Percentiles rank a stretch among this genome's conserved stretches.
These are phyloP conservation scores for Rhabdornis inornatus DNA, from an alignment of 2,113 vertebrate genomes.

Conservation along the genomic window DNA sequence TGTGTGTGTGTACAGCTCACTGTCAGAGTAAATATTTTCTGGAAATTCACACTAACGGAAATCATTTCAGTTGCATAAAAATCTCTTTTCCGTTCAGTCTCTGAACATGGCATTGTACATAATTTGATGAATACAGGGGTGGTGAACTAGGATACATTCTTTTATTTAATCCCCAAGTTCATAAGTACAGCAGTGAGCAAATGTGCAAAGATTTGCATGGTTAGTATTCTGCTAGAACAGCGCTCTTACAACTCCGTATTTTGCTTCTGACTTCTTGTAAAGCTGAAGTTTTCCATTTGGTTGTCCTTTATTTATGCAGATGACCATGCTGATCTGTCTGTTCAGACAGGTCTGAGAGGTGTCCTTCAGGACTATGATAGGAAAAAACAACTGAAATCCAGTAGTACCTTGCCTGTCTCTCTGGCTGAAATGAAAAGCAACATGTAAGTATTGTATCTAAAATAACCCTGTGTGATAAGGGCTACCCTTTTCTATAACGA, in stretches of 20 bases:
- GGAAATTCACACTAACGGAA: neutral
- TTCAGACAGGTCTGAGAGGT: constrained; percentile 2
- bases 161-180: neutral
- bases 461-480: neutral
- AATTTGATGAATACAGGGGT: neutral
- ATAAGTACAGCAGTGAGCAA: rapidly evolving
- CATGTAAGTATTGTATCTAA: constrained; percentile 50
- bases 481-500: rapidly evolving
- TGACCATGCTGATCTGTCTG: neutral
- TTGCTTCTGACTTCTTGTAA: neutral
- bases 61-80: neutral
- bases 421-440: constrained; percentile 22
- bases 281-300: neutral
- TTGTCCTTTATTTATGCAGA: constrained; percentile 26
- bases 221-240: neutral
- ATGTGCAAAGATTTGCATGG: neutral
- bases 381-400: constrained; percentile 1
- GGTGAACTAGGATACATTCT: neutral
- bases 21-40: neutral
- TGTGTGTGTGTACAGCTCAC: neutral
- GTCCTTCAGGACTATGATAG: neutral
- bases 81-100: neutral
- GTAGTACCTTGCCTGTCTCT: neutral
- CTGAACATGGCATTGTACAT: neutral
- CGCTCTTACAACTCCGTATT: rapidly evolving